A percentile compares a stretch with the other conserved stretches of the same genome.
Evolutionary conservation across 2,113 vertebrate genomes (phyloP).

Genomic region (Mesembrinibis cayennensis): DNA sequence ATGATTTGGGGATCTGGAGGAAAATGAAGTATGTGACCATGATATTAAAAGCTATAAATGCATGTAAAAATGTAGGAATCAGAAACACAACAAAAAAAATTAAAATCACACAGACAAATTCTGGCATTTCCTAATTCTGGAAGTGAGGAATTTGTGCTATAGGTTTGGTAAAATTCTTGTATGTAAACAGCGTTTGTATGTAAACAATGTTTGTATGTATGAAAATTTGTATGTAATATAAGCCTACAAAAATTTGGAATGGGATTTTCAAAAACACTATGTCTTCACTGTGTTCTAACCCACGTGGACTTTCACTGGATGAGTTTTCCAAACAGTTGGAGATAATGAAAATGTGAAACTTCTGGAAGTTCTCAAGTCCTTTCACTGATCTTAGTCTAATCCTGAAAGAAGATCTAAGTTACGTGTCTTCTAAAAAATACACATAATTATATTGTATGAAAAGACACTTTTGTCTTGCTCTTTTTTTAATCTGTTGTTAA

Average conservation of each 20-base stretch:
- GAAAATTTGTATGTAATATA: not conserved
- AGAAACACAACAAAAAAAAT: not conserved
- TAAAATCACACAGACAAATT: not conserved
- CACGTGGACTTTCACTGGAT: rapidly evolving
- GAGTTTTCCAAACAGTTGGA: not conserved
- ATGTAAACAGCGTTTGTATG: not conserved
- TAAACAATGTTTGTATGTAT: no score
- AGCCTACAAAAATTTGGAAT: not conserved
- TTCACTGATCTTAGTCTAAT: not conserved
- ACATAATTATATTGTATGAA: not conserved
- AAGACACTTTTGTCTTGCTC: not conserved
- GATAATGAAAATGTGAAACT: not conserved
- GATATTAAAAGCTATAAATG: not conserved
- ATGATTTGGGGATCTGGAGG: not conserved
- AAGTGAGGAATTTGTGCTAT: not conserved
- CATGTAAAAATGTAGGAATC: not conserved
- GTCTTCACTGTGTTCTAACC: not conserved
- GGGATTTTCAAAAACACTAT: not conserved
- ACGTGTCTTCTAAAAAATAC: not conserved
- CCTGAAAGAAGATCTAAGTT: not conserved
- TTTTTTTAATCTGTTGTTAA: not conserved
- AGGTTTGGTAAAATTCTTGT: not conserved
- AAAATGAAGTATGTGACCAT: not conserved
- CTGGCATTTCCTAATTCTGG: not conserved
- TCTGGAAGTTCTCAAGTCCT: not conserved